Evolutionary conservation across 92 coral and sea anemone genomes (phyloP).

Genomic region (Montipora capitata): DNA sequence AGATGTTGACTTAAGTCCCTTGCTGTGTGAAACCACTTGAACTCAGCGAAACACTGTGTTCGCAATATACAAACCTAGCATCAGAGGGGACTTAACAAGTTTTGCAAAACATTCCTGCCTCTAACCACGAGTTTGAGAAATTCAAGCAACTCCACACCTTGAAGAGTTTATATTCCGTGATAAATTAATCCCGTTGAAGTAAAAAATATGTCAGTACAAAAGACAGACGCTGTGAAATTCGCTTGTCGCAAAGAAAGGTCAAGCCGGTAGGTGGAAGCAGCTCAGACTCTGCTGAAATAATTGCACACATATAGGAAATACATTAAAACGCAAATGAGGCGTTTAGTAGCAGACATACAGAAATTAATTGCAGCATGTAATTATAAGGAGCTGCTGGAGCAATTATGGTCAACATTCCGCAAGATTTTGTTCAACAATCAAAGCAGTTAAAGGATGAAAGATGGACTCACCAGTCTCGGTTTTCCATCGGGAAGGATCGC

Average conservation of each 20-base stretch:
- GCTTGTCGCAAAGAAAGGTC: slow-evolving; percentile 5
- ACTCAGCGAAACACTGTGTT: slow-evolving; percentile 17
- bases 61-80: slow-evolving; percentile 10
- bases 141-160: slow-evolving; percentile 22
- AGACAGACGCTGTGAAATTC: slow-evolving; percentile 46
- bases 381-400: not conserved
- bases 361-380: not conserved
- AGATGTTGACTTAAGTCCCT: not conserved
- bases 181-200: not conserved
- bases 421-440: slow-evolving; percentile 38
- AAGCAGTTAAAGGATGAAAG: slow-evolving; percentile 7
- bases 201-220: slow-evolving; percentile 14
- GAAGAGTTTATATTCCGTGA: not conserved
- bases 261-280: not conserved
- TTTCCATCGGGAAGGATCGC: slow-evolving; percentile 97
- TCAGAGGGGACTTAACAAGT: slow-evolving; percentile 31
- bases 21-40: slow-evolving; percentile 35
- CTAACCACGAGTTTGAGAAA: slow-evolving; percentile 17
- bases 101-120: slow-evolving; percentile 35
- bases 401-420: not conserved
- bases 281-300: slow-evolving; percentile 6
- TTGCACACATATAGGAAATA: slow-evolving; percentile 4
- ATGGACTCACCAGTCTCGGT: slow-evolving; percentile 88
- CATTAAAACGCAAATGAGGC: slow-evolving; percentile 28
- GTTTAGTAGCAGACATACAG: not conserved